Evolutionary conservation across 2,113 vertebrate genomes (phyloP).

Genomic region (Ochotona princeps): DNA sequence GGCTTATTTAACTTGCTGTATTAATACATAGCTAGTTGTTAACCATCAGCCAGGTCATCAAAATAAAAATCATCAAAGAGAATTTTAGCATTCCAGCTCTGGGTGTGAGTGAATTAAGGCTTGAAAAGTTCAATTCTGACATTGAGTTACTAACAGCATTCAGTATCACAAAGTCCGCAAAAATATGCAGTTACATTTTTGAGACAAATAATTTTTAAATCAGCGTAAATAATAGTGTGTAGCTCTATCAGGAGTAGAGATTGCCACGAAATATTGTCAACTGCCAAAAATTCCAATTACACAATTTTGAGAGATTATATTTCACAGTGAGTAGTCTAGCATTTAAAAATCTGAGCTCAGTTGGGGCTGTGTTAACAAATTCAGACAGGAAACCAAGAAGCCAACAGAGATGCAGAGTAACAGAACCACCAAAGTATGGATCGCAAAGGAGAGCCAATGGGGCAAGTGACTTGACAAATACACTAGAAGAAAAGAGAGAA

Average conservation of each 20-base stretch:
- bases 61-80: background rate
- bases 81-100: background rate
- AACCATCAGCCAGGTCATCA: background rate
- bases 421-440: background rate
- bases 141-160: background rate
- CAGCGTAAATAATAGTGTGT: background rate
- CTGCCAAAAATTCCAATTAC: background rate
- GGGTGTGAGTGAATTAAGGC: conserved; percentile 12
- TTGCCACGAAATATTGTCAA: background rate
- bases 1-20: background rate
- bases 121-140: background rate
- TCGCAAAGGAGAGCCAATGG: background rate
- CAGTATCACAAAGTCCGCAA: background rate
- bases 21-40: background rate
- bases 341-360: background rate
- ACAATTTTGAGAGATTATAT: background rate
- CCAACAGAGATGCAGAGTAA: background rate
- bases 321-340: background rate
- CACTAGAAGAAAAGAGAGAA: background rate
- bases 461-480: background rate
- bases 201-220: background rate
- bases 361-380: background rate
- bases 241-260: background rate
- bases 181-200: background rate
- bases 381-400: background rate